Evolutionary conservation across 2,888 invertebrate species (phyloP).

Genomic region (Sinodicranocentrus sp.): DNA sequence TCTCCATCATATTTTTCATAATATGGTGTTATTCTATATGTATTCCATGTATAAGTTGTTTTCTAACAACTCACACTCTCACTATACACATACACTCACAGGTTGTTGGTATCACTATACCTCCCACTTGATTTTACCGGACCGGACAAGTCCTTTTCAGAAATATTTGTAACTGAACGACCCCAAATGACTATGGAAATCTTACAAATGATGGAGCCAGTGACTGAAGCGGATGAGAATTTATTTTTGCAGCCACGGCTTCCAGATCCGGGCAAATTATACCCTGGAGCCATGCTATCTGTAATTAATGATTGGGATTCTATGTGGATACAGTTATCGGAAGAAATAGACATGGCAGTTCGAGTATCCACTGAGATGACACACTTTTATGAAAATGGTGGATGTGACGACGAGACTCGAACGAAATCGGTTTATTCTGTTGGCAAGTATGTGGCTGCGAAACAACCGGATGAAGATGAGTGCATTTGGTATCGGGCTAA

Average conservation of each 20-base stretch:
- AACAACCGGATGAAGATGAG: neutral
- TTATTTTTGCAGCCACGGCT: neutral
- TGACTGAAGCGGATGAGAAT: neutral
- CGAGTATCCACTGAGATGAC: neutral
- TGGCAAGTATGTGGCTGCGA: constrained; percentile 12
- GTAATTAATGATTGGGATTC: constrained; percentile 28
- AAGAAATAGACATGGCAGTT: neutral
- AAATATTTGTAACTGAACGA: neutral
- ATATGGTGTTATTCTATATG: neutral
- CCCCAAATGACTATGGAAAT: neutral
- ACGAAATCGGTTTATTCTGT: neutral
- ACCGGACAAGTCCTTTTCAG: neutral
- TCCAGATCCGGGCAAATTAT: constrained; percentile 8
- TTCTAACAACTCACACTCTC: too few relatives aligned
- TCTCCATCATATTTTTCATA: neutral
- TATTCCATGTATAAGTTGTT: neutral
- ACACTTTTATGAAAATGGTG: constrained; percentile 12
- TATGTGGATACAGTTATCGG: constrained; percentile 27
- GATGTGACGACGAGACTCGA: neutral
- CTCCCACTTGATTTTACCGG: constrained; percentile 19
- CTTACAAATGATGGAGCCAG: neutral
- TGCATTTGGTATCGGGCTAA: constrained; percentile 30
- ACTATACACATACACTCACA: too few relatives aligned
- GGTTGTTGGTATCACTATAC: constrained; percentile 40
- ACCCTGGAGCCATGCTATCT: constrained; percentile 16